Base-by-base conservation (phyloP, 2,888 invertebrate species). In the Carpatolechia fugitivella region DNA sequence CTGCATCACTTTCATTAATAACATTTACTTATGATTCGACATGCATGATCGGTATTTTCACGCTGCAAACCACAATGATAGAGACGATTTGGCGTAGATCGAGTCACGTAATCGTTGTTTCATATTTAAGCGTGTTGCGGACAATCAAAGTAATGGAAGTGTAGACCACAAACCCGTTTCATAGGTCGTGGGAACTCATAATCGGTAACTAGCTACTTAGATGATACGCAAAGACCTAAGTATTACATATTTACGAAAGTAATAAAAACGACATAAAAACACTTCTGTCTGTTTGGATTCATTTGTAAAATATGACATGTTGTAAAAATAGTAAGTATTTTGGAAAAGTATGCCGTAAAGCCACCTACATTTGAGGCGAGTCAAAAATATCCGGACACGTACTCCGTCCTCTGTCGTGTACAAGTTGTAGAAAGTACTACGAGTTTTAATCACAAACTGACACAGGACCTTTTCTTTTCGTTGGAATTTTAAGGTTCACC, bases 301-400 rank as follows among this genome's bases (percentile, higher is more conserved):
- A n/a, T n/a, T n/a, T n/a, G 30, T 52, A 24, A 51, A 35, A 44
- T 46, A 13, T 46, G 20, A 20, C 44, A 24, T 24, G 24, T 24
- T 20, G 24, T 35, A 52, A 20, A 44, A 44, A 44, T 44, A 44
- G 46, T 44, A 35, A 66, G 60, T 61, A 60, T 70, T n/a, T n/a
- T n/a, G n/a, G 63, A 72, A 62, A 65, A 71, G 64, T 64, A 60
- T 69, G 69, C 70, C 71, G 69, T 70, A 68, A 72, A 74, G 62
- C 65, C 68, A 72, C 74, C 73, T 70, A 78, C 73, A 40, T 71
- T 69, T 66, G 63, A 69, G 70, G 76, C 71, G 56, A 72, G 77
- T 1, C 44, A n/a, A 44, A 44, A 44, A 44, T 44, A 44, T n/a
- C 13, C n/a, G n/a, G 38, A 38, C 38, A 44, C 24, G n/a, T 44